Conservation (phyloP, 2,888 invertebrate species). For the Temnothorax ravouxi region DNA sequence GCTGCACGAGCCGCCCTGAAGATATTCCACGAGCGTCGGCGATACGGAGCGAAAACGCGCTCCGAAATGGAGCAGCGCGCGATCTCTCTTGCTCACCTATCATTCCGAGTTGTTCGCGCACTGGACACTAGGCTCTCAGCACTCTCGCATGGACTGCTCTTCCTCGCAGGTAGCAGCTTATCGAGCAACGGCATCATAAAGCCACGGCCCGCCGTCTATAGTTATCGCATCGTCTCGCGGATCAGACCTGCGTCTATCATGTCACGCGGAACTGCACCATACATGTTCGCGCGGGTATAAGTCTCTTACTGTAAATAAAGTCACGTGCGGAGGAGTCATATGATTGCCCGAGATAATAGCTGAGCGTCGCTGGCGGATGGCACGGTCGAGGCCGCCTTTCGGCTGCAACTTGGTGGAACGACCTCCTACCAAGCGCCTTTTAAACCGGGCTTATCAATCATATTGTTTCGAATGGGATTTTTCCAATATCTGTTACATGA, state of each 20-base stretch:
- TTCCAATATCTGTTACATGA: background rate
- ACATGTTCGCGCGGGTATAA: constrained; percentile 79
- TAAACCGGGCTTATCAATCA: too few species aligned
- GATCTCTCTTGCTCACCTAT: constrained; percentile 76
- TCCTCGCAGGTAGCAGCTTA: constrained; percentile 90
- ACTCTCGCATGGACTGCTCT: constrained; percentile 83
- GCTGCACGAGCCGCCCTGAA: background rate
- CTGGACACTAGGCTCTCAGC: constrained; percentile 60
- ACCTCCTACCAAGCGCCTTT: background rate
- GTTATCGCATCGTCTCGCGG: constrained; percentile 77
- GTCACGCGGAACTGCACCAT: constrained; percentile 81
- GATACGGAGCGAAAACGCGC: background rate
- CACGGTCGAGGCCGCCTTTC: constrained; percentile 22
- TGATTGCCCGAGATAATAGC: constrained; percentile 81
- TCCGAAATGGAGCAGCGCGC: constrained; percentile 32
- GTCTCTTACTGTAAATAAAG: constrained; percentile 86
- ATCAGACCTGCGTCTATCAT: constrained; percentile 76
- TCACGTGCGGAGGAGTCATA: constrained; percentile 86
- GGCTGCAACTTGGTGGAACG: background rate
- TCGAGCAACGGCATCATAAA: constrained; percentile 92
- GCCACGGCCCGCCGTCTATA: constrained; percentile 69
- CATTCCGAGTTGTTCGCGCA: constrained; percentile 63
- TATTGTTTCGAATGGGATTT: background rate
- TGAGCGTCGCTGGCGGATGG: constrained; percentile 20
- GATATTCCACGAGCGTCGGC: background rate